Conservation (phyloP, 1,140 invertebrate genomes). For the Stratiolaelaps scimitus region DNA sequence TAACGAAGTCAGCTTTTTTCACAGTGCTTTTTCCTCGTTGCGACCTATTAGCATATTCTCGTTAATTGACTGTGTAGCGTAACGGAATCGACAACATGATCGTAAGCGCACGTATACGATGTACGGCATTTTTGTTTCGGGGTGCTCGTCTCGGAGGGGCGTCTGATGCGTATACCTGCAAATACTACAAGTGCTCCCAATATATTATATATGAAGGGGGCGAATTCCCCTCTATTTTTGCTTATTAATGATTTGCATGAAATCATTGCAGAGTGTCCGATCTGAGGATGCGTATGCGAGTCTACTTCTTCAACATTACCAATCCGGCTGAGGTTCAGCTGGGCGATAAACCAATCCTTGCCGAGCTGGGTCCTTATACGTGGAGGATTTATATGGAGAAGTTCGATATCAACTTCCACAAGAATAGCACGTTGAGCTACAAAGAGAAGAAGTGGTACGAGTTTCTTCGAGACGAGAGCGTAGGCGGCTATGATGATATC, state of each 20-base stretch:
- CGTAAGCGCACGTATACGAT: too few relatives aligned
- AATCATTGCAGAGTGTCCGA: constrained; percentile 6
- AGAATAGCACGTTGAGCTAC: constrained; percentile 8
- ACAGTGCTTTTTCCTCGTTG: too few relatives aligned
- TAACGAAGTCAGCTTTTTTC: background rate
- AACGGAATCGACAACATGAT: too few relatives aligned
- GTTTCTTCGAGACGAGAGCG: constrained; percentile 8
- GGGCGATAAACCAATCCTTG: constrained; percentile 54
- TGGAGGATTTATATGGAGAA: constrained; percentile 49
- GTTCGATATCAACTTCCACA: constrained; percentile 20
- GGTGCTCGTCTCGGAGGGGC: too few relatives aligned
- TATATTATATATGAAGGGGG: too few relatives aligned
- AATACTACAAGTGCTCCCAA: too few relatives aligned
- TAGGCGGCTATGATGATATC: constrained; percentile 14
- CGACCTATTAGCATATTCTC: too few relatives aligned
- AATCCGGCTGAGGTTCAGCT: constrained; percentile 62
- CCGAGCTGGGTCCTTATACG: constrained; percentile 75
- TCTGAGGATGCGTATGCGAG: constrained; percentile 30
- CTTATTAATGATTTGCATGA: too few relatives aligned
- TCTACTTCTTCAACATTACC: constrained; percentile 74
- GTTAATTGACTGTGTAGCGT: too few relatives aligned
- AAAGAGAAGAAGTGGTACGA: constrained; percentile 19
- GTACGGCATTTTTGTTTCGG: too few relatives aligned
- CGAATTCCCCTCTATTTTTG: too few relatives aligned
- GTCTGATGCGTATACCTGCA: too few relatives aligned